Base-by-base conservation (phyloP, 2,797 vertebrate species). In the Pangasius sanitwongsei region DNA sequence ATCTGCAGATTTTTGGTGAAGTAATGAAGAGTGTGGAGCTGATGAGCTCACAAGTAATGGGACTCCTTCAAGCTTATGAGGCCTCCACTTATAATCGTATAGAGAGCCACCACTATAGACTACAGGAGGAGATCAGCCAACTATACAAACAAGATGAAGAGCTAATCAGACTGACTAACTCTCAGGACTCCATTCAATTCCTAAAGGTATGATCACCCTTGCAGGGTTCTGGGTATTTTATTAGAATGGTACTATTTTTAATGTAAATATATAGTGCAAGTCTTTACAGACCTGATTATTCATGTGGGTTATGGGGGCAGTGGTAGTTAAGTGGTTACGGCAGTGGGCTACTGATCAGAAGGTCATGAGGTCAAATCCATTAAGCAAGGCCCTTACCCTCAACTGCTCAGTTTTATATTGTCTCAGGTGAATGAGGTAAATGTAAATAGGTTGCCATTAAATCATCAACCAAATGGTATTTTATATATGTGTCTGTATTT, bases 121-220 rank as follows among this genome's bases (percentile, higher is more conserved):
- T 97, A 85, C 92, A 96, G 91, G 95, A 96, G 90, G 94, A 96
- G 89, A 89, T 94, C 85, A 90, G 86, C 11, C 93, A 92, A 86
- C 94, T 97, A 23, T 86, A 41, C 85, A 93, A 93, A 91, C 95
- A 86, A 87, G 91, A 91, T 16, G 93, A 94, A 7, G 95, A 96
- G 91, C 91, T 97, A 88, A 91, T 59, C 87, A 85, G 89, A 57
- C 91, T 96, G 85, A 90, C 92, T 0, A 75, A 88, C 77, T 94
- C 94, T 83, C 92, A 95, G 87, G 96, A 97, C 69, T 41, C 94
- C 67, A 31, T 94, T 89, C 91, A 91, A 86, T 96, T 97, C 84
- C 84, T 96, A 81, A 95, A 96, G 93, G 96, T 96, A 93, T 83
- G 87, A 53, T 48, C 31, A 57, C 15, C 3, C 23, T 28, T 55